Percentiles rank a stretch among this genome's conserved stretches.
These are phyloP conservation scores for Panagrolaimus sp. DNA, from an alignment of 1,140 invertebrate genomes.

Conservation along the genomic window DNA sequence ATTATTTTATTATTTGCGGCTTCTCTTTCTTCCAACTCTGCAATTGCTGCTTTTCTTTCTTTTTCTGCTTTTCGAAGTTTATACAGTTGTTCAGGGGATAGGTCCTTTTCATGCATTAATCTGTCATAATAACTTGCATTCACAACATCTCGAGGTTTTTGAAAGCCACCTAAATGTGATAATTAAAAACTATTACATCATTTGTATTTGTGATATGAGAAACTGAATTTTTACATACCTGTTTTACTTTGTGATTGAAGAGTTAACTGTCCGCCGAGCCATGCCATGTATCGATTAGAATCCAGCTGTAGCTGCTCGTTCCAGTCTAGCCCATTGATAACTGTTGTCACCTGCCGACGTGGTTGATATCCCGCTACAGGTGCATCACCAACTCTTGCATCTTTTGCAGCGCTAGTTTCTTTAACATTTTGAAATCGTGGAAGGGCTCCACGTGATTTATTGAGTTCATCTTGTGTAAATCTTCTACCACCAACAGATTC, in stretches of 20 bases:
- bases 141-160: conserved; percentile 33
- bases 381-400: conserved; percentile 21
- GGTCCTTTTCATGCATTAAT: conserved; percentile 16
- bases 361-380: conserved; percentile 20
- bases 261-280: conserved; percentile 36
- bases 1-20: not conserved
- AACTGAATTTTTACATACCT: conserved; percentile 11
- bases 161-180: conserved; percentile 26
- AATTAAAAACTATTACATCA: no score
- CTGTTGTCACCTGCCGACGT: conserved; percentile 28
- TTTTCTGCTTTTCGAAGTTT: not conserved
- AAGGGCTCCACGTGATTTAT: conserved; percentile 20
- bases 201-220: no score
- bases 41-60: not conserved
- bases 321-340: conserved; percentile 30
- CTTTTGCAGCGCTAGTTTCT: conserved; percentile 26
- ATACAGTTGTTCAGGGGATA: not conserved
- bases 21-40: no score
- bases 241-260: conserved; percentile 35
- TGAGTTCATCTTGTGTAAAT: conserved; percentile 27
- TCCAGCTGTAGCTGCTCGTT: conserved; percentile 36
- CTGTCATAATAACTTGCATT: conserved; percentile 30
- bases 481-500: conserved; percentile 27
- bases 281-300: conserved; percentile 36
- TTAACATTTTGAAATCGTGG: conserved; percentile 32